Base-by-base conservation (phyloP, 1,140 invertebrate genomes). In the Caenorhabditis latens region DNA sequence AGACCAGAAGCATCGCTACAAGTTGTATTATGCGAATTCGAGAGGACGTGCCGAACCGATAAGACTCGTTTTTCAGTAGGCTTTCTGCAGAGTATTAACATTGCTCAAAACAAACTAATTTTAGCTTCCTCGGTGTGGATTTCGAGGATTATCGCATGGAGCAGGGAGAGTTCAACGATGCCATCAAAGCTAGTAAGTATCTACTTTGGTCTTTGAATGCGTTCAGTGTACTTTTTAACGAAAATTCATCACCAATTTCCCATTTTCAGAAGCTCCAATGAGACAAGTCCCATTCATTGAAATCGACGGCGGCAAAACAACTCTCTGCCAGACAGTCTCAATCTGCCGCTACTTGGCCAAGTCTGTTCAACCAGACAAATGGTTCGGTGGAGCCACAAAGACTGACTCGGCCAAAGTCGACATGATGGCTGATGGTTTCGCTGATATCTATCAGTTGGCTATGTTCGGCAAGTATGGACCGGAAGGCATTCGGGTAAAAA, bases 21-120 rank as follows among this genome's bases (percentile, higher is more conserved):
- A 83, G 43, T 50, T 86, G 7, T 58, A 53, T 24, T 86, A 86
- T 48, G 53, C 7, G 0, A 71, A 55, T 43, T 42, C 42, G 46
- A 83, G 86, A 83, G 86, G 86, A 86, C n/a, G 86, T 57, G 86
- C 86, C 55, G 86, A 86, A 65, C 86, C 86, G 42, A 86, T 86
- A 63, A 53, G 86, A 61, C 48, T 75, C 19, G 55, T 86, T 24
- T 84, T 86, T 43, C 75, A 86, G 55, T 86, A 57, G 24, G 71
- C 50, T 48, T 4, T 24, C n/a, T 21, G 7, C 11, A 21, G 11
- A 11, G 24, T 24, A 5, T n/a, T n/a, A 75, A n/a, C 32, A 65
- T 14, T 40, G n/a, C n/a, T 19, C 9, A 75, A n/a, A 43, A 46
- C 8, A 7, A 40, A 19, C 7, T 48, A 42, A 46, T 75, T 53